Evolutionary conservation across 1,140 invertebrate genomes (phyloP).

Genomic region (Atta texana): DNA sequence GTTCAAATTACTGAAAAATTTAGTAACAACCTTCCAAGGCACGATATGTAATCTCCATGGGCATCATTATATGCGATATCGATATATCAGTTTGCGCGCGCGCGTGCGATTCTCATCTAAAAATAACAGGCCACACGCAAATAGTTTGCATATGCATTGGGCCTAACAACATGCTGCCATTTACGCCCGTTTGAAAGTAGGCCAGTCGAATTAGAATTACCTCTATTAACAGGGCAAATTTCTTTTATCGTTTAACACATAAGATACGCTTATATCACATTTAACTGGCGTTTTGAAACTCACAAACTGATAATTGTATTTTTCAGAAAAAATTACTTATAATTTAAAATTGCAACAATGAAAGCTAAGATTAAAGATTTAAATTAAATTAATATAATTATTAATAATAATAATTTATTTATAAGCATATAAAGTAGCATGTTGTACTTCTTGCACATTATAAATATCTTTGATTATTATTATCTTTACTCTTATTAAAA

Average conservation of each 20-base stretch:
- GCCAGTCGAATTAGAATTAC: conserved; percentile 53
- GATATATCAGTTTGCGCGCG: conserved; percentile 19
- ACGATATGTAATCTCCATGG: conserved; percentile 39
- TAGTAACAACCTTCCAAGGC: conserved; percentile 3
- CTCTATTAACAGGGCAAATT: conserved; percentile 30
- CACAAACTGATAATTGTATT: neutral
- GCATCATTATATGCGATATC: conserved; percentile 21
- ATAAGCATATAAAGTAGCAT: neutral
- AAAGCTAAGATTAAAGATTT: neutral
- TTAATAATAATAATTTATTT: neutral
- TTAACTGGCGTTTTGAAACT: neutral
- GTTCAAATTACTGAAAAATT: conserved; percentile 30
- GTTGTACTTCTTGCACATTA: neutral
- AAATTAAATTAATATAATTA: neutral
- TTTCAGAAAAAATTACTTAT: neutral
- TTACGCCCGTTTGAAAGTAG: conserved; percentile 64
- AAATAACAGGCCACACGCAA: conserved; percentile 71
- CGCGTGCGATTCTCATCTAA: conserved; percentile 63
- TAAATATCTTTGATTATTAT: neutral
- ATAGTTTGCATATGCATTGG: conserved; percentile 68
- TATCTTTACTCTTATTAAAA: neutral
- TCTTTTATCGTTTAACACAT: neutral
- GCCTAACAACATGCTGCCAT: conserved; percentile 68
- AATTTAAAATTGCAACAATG: neutral
- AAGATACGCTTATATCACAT: neutral